Base-by-base conservation (phyloP, 2,113 vertebrate species). In the Triplophysa dalaica region DNA sequence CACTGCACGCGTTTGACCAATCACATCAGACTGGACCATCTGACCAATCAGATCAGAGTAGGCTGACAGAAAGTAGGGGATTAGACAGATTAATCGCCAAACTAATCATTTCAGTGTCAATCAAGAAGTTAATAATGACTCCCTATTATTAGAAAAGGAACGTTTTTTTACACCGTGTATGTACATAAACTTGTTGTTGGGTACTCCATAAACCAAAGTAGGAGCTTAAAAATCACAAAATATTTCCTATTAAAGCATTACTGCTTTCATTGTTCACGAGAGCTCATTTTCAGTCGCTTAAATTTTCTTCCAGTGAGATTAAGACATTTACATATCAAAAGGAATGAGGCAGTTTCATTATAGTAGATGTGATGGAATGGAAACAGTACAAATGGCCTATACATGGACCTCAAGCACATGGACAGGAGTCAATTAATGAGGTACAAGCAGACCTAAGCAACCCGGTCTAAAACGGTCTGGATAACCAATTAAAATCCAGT, bases 291-390 rank as follows among this genome's bases (percentile, higher is more conserved):
- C 8, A 24, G 14, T 69, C 48, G 13, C 8, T 61, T 19, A 74
- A 10, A 26, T 60, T 74, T 29, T 74, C 56, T 38, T 43, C 33
- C 38, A 64, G 11, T 50, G 38, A 64, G 43, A 43, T 64, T 52
- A 75, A 41, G 8, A 63, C 60, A 64, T 75, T 75, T 64, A 75
- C 73, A 29, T 29, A 26, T 10, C 21, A 45, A 41, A 74, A 45
- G 11, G 8, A 9, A 19, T 75, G 22, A 63, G 48, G 33, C 26
- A 2, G 33, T 50, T 63, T 63, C n/a, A 3, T 75, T 64, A 63
- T n/a, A 19, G 33, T 22, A 9, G 43, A 63, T 48, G 38, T 63
- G 16, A n/a, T 75, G 41, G n/a, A 62, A 45, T 61, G 58, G 21
- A 61, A 21, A 22, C 56, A 61, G 14, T 22, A 61, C n/a, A 21